Evolutionary conservation across 64 coral and sea anemone species (phyloP).

Genomic region (Catalaphyllia jardinei): DNA sequence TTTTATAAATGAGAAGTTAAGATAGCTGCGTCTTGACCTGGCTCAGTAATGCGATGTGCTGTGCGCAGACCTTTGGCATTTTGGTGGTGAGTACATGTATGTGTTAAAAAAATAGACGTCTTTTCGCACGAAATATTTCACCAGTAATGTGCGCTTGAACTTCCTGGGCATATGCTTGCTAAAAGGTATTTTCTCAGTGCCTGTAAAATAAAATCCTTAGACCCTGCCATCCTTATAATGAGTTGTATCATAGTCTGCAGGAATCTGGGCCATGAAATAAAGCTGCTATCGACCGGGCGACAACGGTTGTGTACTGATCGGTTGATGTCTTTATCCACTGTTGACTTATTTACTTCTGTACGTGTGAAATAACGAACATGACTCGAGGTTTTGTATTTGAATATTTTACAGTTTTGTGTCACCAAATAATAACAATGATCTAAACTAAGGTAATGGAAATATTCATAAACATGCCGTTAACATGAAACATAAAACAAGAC

Average conservation of each 20-base stretch:
- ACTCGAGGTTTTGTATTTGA: background rate
- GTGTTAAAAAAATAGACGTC: too few species aligned
- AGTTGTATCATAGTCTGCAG: background rate
- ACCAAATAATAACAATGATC: background rate
- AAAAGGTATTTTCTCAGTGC: background rate
- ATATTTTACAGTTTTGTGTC: background rate
- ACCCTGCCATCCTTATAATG: background rate
- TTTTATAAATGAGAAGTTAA: background rate
- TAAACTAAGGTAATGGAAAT: background rate
- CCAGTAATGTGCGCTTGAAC: too few species aligned
- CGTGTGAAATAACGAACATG: background rate
- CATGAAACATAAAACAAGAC: background rate
- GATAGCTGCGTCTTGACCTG: background rate
- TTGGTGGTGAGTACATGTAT: background rate
- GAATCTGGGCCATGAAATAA: background rate
- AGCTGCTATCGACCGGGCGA: background rate
- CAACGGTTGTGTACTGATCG: background rate
- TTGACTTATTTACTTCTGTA: constrained; percentile 9
- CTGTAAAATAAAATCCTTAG: background rate
- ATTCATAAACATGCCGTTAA: background rate
- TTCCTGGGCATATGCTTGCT: too few species aligned
- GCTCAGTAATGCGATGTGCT: background rate
- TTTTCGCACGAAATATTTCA: too few species aligned
- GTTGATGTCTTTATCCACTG: background rate
- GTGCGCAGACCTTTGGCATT: background rate